Evolutionary conservation across 2,888 invertebrate genomes (phyloP), one percentile per base, ranked within the genome.

Genomic region (Thera britannica): DNA sequence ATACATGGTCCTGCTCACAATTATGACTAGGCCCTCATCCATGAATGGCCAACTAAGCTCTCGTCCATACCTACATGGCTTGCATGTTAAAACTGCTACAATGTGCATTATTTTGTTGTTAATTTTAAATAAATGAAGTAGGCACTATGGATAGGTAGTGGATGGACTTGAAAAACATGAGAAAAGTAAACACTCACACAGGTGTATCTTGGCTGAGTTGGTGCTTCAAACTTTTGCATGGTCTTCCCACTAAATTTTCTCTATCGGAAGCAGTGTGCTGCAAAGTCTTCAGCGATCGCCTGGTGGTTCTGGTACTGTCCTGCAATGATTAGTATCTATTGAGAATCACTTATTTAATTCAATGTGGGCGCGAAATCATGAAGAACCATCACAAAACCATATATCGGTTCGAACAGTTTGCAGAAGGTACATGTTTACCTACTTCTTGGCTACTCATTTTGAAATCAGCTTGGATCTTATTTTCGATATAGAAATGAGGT

Each of bases 161-260:
- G 23, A 4, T 41, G 41, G 7, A 41, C 41, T 41, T 41, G 41
- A 41, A 5, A 41, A 5, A 4, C 41, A 4, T 41, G 41, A 36
- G 44, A 48, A 8, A 5, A 12, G 38, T 49, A 55, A 36, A 7
- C 41, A 83, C 94, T 90, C 88, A 95, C 92, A 90, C 88, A 72
- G 92, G 87, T 48, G 94, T 84, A 72, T 95, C 94, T 83, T 94
- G 94, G 58, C 75, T 84, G 51, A 95, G 85, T 77, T 90, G 91
- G 80, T 93, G 92, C 77, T 95, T 95, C 58, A 91, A 83, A 83
- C 78, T 87, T 85, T 93, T 90, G 70, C 90, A 82, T 57, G 93
- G 89, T 79, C 97, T 95, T 77, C 97, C 96, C 77, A 95, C 95
- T 75, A 97, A 92, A 87, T 97, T 97, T 90, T 97, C 97, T 83